A percentile compares a stretch with the other conserved stretches of the same genome.
These are phyloP conservation scores for Caenorhabditis doughertyi DNA, from an alignment of 2,888 invertebrate species.

Conservation along the genomic window DNA sequence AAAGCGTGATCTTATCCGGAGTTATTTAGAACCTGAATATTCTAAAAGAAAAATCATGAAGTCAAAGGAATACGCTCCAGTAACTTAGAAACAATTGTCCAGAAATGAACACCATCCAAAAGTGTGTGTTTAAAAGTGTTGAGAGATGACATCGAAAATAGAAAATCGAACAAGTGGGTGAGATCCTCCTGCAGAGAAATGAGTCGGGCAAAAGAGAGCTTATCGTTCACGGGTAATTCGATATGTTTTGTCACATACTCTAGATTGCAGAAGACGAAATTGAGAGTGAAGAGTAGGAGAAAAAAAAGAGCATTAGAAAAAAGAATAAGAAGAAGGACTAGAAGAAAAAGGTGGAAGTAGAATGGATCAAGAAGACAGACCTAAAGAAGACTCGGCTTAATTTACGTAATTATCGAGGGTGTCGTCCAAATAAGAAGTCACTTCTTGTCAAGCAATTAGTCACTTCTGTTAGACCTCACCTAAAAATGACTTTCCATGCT, in stretches of 20 bases:
- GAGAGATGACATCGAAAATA: slow-evolving; percentile 16
- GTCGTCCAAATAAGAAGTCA: slow-evolving; percentile 2
- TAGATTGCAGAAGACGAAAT: slow-evolving; percentile 55
- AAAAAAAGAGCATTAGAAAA: slow-evolving; percentile 9
- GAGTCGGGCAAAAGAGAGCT: slow-evolving; percentile 37
- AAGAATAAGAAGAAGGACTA: slow-evolving; percentile 7
- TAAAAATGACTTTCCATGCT: slow-evolving; percentile 16
- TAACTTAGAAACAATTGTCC: neutral
- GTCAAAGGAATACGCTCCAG: neutral
- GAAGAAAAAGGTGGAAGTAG: slow-evolving; percentile 10
- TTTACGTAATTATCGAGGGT: slow-evolving; percentile 58
- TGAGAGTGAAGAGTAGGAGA: slow-evolving; percentile 11
- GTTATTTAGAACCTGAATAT: neutral
- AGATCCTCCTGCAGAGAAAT: slow-evolving; percentile 21
- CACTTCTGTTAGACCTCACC: slow-evolving; percentile 33
- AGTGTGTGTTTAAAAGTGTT: slow-evolving; percentile 8
- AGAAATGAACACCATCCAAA: neutral
- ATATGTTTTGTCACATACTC: slow-evolving; percentile 64
- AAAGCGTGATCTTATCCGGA: slow-evolving; percentile 7
- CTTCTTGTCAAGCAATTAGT: slow-evolving; percentile 39
- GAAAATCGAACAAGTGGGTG: slow-evolving; percentile 27
- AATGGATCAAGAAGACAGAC: slow-evolving; percentile 38
- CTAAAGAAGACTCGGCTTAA: slow-evolving; percentile 39
- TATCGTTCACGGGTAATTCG: slow-evolving; percentile 63
- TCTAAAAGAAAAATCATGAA: neutral